A percentile compares a stretch with the other conserved stretches of the same genome.
These are phyloP conservation scores for Megalonaias nervosa DNA, from an alignment of 1,140 invertebrate species.

Conservation along the genomic window DNA sequence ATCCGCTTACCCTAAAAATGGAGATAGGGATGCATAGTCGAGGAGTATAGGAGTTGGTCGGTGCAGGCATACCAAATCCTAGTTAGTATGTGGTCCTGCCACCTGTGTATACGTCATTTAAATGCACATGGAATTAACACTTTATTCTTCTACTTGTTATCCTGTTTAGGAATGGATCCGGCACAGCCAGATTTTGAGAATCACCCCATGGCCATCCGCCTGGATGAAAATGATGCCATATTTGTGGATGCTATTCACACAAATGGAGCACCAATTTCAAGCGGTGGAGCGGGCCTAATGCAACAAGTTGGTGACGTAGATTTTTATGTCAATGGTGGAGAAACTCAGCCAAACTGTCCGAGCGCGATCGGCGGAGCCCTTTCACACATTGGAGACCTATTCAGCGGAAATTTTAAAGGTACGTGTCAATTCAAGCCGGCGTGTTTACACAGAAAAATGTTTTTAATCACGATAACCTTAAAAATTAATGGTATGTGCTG, in stretches of 20 bases:
- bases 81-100: neutral
- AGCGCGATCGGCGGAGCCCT: constrained; percentile 22
- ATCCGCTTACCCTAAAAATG: no score
- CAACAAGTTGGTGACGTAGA: constrained; percentile 80
- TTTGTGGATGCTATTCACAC: constrained; percentile 83
- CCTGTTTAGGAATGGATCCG: constrained; percentile 48
- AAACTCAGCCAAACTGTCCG: constrained; percentile 63
- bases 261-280: constrained; percentile 79
- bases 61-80: no score
- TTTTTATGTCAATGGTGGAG: constrained; percentile 78
- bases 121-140: neutral
- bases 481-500: no score
- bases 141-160: neutral
- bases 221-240: constrained; percentile 89
- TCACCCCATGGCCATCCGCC: constrained; percentile 83
- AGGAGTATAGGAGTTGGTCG: no score
- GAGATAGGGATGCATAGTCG: no score
- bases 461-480: neutral
- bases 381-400: constrained; percentile 21
- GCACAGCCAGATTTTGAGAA: constrained; percentile 89
- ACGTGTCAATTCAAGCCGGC: neutral
- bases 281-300: constrained; percentile 80
- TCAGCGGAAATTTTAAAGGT: constrained; percentile 24
- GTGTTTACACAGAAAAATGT: no score
- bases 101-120: neutral